Evolutionary conservation across 2,888 invertebrate genomes (phyloP), one percentile per base, ranked within the genome.

Genomic region (Ypsolopha sequella): DNA sequence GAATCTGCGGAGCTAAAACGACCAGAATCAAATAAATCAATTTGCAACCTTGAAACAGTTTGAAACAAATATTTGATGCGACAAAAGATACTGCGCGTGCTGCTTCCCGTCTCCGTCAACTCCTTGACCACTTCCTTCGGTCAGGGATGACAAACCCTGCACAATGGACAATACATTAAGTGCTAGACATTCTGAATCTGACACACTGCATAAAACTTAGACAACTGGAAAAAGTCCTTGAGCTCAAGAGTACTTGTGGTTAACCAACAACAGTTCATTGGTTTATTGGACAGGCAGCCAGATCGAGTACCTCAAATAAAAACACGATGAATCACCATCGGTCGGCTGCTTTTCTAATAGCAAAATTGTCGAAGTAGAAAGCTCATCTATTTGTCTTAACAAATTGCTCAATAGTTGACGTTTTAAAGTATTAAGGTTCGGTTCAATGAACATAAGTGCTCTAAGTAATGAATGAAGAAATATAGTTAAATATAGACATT

Each of bases 401-500:
- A 47, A 35, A 35, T 51, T 51, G 14, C 13, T 51, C 11, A 47
- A 45, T 54, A 51, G 41, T 48, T 53, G 36, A n/a, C 36, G 35
- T 48, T 49, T 50, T 52, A 61, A 64, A 62, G 60, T 60, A 70
- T 63, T 67, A 57, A 58, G 72, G 66, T 60, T 57, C 68, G 69
- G 65, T 67, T 72, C 73, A 73, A 73, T 75, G 60, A 59, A 60
- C 58, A 62, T 62, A 24, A 24, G 63, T 61, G 60, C 72, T 68
- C 51, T 71, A 64, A 58, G 56, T 70, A 65, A 66, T 69, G 24
- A 24, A 24, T 24, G 65, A 70, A 72, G 61, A 69, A 54, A 11
- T 62, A 62, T 65, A 60, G 63, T 69, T 66, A 63, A 68, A 73
- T 73, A 65, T 60, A 71, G 72, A 71, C 71, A 69, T 70, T 69